Conservation (phyloP, 2,797 vertebrate species). For the Typhlichthys subterraneus region DNA sequence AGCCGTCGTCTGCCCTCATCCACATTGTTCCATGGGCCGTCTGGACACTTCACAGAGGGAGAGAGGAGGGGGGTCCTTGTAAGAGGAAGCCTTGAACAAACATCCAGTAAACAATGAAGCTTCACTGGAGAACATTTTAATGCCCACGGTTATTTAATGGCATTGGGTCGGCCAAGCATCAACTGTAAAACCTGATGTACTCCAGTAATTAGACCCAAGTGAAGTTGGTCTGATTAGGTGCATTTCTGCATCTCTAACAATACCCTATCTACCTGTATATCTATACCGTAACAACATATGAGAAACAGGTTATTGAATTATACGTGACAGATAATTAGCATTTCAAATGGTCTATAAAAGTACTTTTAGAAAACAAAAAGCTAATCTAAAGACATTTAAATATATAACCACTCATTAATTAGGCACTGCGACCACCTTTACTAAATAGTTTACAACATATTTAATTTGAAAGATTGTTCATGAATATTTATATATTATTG, state of each 20-base stretch:
- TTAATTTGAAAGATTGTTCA: not conserved
- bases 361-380: too few species aligned
- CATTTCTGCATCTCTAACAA: not conserved
- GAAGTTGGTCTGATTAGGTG: not conserved
- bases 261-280: not conserved
- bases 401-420: too few species aligned
- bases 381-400: too few species aligned
- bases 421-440: too few species aligned
- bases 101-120: conserved; percentile 5
- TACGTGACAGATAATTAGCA: too few species aligned
- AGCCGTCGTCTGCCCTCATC: conserved; percentile 76
- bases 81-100: conserved; percentile 21
- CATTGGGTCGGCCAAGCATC: not conserved
- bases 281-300: not conserved
- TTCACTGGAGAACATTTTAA: not conserved
- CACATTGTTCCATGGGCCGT: conserved; percentile 70
- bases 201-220: not conserved
- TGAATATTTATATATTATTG: not conserved
- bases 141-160: not conserved
- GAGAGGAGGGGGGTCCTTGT: conserved; percentile 42
- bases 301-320: not conserved
- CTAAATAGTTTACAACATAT: not conserved
- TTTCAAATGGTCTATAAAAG: too few species aligned
- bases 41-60: conserved; percentile 72
- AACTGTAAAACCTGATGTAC: not conserved